phyloP scores from a whole-genome alignment of 2,888 invertebrate genomes.

The Drosophila histrio region DNA sequence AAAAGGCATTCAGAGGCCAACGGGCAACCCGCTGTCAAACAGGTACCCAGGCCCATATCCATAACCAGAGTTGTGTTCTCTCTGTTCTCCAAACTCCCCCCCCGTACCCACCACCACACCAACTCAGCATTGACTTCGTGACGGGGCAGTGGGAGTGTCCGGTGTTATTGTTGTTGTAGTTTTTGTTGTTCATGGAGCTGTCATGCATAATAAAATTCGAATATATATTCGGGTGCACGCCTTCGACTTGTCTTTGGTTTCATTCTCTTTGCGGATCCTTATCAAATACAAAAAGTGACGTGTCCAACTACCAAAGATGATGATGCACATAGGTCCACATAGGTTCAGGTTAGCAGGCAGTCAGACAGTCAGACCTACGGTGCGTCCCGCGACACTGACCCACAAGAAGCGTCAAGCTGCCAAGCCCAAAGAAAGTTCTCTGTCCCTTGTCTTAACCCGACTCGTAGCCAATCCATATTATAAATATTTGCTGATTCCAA shows the following conservation, averaged over 20 bases:
- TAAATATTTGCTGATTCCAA: conserved; percentile 50
- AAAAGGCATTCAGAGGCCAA: conserved; percentile 40
- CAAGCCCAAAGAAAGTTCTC: conserved; percentile 43
- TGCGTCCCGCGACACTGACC: conserved; percentile 57
- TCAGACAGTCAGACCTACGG: conserved; percentile 2
- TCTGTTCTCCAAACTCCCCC: too few relatives aligned
- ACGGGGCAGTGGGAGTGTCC: conserved; percentile 58
- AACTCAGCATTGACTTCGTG: conserved; percentile 40
- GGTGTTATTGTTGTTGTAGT: conserved; percentile 45
- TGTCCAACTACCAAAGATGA: conserved; percentile 68
- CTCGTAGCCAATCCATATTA: conserved; percentile 41
- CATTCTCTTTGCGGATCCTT: conserved; percentile 72
- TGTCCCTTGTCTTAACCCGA: conserved; percentile 32
- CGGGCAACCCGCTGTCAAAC: conserved; percentile 72
- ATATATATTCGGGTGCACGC: conserved; percentile 74
- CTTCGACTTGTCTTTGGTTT: conserved; percentile 53
- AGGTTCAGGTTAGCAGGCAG: conserved; percentile 19
- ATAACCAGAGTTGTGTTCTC: conserved; percentile 3
- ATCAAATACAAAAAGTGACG: conserved; percentile 77
- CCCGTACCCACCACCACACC: not conserved
- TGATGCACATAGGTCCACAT: conserved; percentile 59
- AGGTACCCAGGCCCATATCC: conserved; percentile 53
- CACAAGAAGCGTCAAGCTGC: conserved; percentile 46
- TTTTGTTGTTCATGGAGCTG: conserved; percentile 64
- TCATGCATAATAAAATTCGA: conserved; percentile 76